Percentiles rank a stretch among this genome's conserved stretches.
These are phyloP conservation scores for Neodiprion pinetum DNA, from an alignment of 1,140 invertebrate species.

Conservation along the genomic window DNA sequence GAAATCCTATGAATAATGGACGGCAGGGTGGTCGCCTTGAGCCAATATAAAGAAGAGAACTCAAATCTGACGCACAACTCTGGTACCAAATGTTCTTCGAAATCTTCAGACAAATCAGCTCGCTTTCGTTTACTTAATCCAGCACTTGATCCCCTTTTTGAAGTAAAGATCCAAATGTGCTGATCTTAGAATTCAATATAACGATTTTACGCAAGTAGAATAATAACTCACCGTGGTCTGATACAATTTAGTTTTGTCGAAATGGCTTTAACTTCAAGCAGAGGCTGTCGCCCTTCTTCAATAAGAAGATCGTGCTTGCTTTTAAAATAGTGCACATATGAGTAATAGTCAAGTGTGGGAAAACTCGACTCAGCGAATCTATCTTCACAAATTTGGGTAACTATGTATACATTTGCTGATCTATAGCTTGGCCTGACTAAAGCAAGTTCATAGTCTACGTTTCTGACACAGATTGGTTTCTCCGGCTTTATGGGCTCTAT, in stretches of 20 bases:
- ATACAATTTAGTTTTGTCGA: slow-evolving; percentile 79
- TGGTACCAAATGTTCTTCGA: slow-evolving; percentile 85
- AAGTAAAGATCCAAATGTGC: background rate
- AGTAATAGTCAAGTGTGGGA: slow-evolving; percentile 75
- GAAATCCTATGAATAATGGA: slow-evolving; percentile 84
- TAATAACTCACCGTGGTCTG: slow-evolving; percentile 67
- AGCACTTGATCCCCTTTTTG: slow-evolving; percentile 45
- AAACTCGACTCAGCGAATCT: slow-evolving; percentile 82
- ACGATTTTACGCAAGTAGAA: background rate
- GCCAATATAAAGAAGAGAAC: slow-evolving; percentile 88
- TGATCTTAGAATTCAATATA: background rate
- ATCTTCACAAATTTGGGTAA: slow-evolving; percentile 82
- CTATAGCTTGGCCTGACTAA: slow-evolving; percentile 50
- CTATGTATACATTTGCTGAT: slow-evolving; percentile 69
- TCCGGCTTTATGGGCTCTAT: slow-evolving; percentile 45
- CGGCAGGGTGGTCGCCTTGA: slow-evolving; percentile 88
- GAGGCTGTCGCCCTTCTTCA: slow-evolving; percentile 75
- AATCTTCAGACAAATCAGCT: slow-evolving; percentile 62
- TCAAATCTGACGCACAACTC: slow-evolving; percentile 88
- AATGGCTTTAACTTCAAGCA: slow-evolving; percentile 90
- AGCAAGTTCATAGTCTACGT: slow-evolving; percentile 44
- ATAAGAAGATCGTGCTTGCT: slow-evolving; percentile 80
- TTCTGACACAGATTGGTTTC: slow-evolving; percentile 27
- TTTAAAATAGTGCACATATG: slow-evolving; percentile 84
- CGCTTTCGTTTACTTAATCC: slow-evolving; percentile 55